These are phyloP conservation scores for Phrynocephalus guinanensis DNA, from an alignment of 2,797 vertebrate species.

Conservation along the genomic window DNA sequence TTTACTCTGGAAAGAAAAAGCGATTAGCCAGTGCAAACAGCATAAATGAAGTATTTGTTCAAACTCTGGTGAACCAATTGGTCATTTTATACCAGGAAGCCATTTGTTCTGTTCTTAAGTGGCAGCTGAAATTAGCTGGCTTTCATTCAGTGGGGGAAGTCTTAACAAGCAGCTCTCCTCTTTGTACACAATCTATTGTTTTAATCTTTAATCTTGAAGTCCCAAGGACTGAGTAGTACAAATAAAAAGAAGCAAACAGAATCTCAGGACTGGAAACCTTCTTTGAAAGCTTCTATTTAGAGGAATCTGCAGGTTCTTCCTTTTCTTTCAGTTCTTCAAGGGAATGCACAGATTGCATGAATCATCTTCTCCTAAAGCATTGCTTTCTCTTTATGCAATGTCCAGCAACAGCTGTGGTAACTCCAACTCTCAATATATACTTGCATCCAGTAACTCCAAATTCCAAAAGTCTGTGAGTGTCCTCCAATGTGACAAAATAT, in stretches of 20 bases:
- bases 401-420: conserved; percentile 30
- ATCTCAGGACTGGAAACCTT: not conserved
- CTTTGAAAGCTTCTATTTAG: not conserved
- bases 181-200: not conserved
- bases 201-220: conserved; percentile 10
- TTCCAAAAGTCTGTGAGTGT: conserved; percentile 24
- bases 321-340: not conserved
- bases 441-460: conserved; percentile 24
- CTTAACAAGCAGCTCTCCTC: not conserved
- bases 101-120: not conserved
- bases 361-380: conserved; percentile 11
- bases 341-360: conserved; percentile 3
- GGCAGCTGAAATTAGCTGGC: not conserved
- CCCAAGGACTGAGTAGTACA: not conserved
- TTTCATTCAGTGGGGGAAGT: not conserved
- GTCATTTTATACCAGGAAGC: conserved; percentile 1
- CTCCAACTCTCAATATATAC: not conserved
- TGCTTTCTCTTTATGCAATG: conserved; percentile 18
- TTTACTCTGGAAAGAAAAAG: not conserved
- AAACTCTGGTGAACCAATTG: not conserved
- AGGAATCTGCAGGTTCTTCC: not conserved
- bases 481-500: not conserved
- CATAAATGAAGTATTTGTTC: not conserved
- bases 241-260: not conserved
- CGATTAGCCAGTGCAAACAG: not conserved